Conservation (phyloP, 1,140 invertebrate species). For the Philopotamus ludificatus region DNA sequence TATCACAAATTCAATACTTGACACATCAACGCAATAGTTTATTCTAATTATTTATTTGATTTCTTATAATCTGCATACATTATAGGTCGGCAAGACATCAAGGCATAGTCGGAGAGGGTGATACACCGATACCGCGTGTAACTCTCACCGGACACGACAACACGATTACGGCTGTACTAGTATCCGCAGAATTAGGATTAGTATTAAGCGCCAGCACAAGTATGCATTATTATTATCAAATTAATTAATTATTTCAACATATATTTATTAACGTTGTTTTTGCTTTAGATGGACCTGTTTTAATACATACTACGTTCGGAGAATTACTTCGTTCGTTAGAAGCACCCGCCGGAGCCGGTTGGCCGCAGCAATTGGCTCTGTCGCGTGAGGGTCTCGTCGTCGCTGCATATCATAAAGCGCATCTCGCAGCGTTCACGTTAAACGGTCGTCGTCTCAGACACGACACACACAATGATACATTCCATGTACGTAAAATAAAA, state of each 20-base stretch:
- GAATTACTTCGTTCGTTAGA: slow-evolving; percentile 92
- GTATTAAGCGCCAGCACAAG: slow-evolving; percentile 91
- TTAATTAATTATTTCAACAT: slow-evolving; percentile 20
- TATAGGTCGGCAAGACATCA: slow-evolving; percentile 77
- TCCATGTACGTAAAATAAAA: slow-evolving; percentile 69
- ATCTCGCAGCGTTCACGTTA: slow-evolving; percentile 90
- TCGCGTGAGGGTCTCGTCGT: slow-evolving; percentile 96
- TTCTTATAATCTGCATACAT: too few relatives aligned
- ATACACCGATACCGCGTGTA: slow-evolving; percentile 90
- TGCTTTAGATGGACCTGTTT: slow-evolving; percentile 81
- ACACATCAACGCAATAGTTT: too few relatives aligned
- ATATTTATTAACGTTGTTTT: slow-evolving; percentile 36
- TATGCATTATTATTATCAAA: slow-evolving; percentile 53
- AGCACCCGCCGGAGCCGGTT: slow-evolving; percentile 72
- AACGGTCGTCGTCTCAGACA: slow-evolving; percentile 85
- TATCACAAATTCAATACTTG: too few relatives aligned
- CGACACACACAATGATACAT: slow-evolving; percentile 91
- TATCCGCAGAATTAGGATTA: slow-evolving; percentile 96
- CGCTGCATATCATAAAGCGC: slow-evolving; percentile 87
- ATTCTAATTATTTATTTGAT: too few relatives aligned
- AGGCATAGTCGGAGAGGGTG: slow-evolving; percentile 93
- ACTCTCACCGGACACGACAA: slow-evolving; percentile 97
- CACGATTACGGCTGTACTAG: slow-evolving; percentile 90
- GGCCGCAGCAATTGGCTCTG: slow-evolving; percentile 89
- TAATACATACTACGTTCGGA: slow-evolving; percentile 97